These are phyloP conservation scores for Aradus depressus DNA, from an alignment of 2,888 invertebrate species.

Conservation along the genomic window DNA sequence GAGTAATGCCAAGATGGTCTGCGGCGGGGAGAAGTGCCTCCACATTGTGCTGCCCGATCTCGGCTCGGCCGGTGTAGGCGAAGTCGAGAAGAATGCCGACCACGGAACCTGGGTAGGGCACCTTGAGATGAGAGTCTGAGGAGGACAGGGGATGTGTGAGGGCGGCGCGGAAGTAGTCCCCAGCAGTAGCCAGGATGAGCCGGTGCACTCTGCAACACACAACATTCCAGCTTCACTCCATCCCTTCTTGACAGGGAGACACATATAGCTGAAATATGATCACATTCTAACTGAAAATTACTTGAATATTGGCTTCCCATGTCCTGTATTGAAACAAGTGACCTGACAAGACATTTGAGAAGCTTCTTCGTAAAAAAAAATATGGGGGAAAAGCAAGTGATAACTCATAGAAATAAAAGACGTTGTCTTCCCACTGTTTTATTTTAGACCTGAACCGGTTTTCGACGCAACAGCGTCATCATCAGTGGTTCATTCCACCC, in stretches of 20 bases:
- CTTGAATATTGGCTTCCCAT: too few relatives aligned
- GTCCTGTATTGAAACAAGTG: too few relatives aligned
- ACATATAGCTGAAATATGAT: not conserved
- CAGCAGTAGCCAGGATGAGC: constrained; percentile 57
- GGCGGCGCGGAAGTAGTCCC: constrained; percentile 61
- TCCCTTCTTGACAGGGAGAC: too few relatives aligned
- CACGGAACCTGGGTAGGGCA: constrained; percentile 30
- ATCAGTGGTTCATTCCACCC: too few relatives aligned
- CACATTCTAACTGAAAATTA: not conserved
- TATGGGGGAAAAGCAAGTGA: too few relatives aligned
- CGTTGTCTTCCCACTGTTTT: too few relatives aligned
- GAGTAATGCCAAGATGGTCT: constrained; percentile 60
- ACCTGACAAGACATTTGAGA: too few relatives aligned
- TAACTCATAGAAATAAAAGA: too few relatives aligned
- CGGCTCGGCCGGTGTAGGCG: constrained; percentile 59
- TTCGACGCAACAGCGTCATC: too few relatives aligned
- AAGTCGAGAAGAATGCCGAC: constrained; percentile 60
- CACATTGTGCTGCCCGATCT: constrained; percentile 53
- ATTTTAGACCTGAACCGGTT: too few relatives aligned
- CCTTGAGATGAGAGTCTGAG: constrained; percentile 1
- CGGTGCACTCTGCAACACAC: constrained; percentile 42
- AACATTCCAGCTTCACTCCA: not conserved
- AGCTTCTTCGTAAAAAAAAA: too few relatives aligned
- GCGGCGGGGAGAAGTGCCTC: constrained; percentile 56
- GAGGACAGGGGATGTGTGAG: constrained; percentile 45